phyloP scores from a whole-genome alignment of 2,797 vertebrate genomes.

The Ctenosaura bakeri region DNA sequence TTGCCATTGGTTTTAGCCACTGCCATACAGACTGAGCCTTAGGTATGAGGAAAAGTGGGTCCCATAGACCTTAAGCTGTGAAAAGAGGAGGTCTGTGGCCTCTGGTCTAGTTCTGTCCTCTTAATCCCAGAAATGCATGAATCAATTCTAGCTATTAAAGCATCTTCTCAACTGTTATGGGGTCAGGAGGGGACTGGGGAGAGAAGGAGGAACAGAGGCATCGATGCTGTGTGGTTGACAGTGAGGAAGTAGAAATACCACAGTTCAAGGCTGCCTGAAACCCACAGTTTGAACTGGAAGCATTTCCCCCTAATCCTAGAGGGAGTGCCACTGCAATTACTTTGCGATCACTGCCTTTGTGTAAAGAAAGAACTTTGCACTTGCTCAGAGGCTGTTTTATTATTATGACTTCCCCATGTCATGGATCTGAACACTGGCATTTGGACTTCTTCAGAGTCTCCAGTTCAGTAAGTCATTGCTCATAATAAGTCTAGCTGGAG shows the following conservation, averaged over 20 bases:
- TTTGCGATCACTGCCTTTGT: no score
- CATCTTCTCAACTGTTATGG: background rate
- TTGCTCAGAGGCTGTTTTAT: background rate
- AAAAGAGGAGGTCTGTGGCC: background rate
- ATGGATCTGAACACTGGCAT: background rate
- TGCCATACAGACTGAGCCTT: background rate
- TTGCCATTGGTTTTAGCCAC: background rate
- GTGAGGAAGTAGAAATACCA: background rate
- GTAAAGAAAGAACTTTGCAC: background rate
- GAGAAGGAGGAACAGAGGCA: background rate
- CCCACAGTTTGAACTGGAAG: background rate
- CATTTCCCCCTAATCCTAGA: background rate
- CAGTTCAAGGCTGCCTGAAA: background rate
- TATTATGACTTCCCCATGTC: background rate
- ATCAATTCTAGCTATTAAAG: background rate
- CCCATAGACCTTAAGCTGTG: no score
- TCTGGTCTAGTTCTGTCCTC: background rate
- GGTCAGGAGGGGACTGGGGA: no score
- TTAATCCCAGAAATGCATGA: background rate
- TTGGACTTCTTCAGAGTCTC: background rate
- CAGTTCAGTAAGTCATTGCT: background rate
- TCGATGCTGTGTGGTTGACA: background rate
- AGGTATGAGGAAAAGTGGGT: background rate
- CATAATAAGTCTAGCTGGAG: background rate
- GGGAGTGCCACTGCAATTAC: background rate